Conservation (phyloP, 2,888 invertebrate genomes). For the Ellobium chinense region DNA sequence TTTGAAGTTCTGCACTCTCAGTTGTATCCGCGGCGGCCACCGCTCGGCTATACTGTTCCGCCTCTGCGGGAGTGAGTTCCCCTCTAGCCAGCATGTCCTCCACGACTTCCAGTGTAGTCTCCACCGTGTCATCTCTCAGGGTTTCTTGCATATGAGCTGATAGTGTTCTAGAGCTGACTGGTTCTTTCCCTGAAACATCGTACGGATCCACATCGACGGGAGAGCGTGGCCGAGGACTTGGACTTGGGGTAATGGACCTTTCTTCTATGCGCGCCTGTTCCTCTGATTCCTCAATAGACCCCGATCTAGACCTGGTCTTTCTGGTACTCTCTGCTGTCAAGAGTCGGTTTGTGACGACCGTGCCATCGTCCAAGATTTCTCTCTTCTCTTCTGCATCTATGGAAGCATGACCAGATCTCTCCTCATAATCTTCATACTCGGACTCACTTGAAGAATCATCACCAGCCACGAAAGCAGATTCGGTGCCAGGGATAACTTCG, state of each 20-base stretch:
- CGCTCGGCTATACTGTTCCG: neutral
- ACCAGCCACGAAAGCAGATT: slow-evolving; percentile 62
- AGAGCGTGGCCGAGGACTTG: slow-evolving; percentile 55
- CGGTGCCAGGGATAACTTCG: slow-evolving; percentile 71
- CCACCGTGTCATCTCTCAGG: slow-evolving; percentile 49
- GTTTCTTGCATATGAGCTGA: slow-evolving; percentile 55
- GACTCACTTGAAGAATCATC: slow-evolving; percentile 21
- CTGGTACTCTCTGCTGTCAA: slow-evolving; percentile 56
- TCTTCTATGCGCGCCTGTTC: slow-evolving; percentile 28
- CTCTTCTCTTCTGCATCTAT: slow-evolving; percentile 53
- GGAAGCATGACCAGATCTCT: slow-evolving; percentile 55
- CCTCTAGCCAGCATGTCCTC: slow-evolving; percentile 47
- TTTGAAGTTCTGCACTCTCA: too few species aligned
- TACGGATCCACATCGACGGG: slow-evolving; percentile 41
- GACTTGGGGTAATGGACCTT: slow-evolving; percentile 50
- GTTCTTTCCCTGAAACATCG: slow-evolving; percentile 32
- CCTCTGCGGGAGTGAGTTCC: neutral
- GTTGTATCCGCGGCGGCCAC: neutral
- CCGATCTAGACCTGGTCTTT: slow-evolving; percentile 58
- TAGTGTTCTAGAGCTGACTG: slow-evolving; percentile 53
- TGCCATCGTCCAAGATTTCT: slow-evolving; percentile 52
- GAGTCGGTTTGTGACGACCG: slow-evolving; percentile 54
- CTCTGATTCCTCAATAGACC: slow-evolving; percentile 51
- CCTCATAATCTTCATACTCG: slow-evolving; percentile 55
- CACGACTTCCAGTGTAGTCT: slow-evolving; percentile 48